Conservation (phyloP, 2,888 invertebrate species). For the Macrophya annulata region DNA sequence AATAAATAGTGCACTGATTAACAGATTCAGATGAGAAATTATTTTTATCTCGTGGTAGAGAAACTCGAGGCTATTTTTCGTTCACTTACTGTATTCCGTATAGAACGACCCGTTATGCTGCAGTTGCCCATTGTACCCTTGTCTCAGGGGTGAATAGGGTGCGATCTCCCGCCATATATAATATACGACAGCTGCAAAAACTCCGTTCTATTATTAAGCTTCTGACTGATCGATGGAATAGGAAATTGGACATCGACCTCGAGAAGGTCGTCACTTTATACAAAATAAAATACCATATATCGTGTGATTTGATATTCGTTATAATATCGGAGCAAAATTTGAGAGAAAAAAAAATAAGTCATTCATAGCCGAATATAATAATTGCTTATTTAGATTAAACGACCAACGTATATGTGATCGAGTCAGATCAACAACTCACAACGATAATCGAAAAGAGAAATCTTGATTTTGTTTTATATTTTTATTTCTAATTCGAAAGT, state of each 20-base stretch:
- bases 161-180: slow-evolving; percentile 5
- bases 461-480: neutral
- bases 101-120: neutral
- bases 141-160: slow-evolving; percentile 26
- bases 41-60: neutral
- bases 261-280: neutral
- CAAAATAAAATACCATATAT: neutral
- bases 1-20: neutral
- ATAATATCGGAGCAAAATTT: neutral
- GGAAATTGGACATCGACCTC: neutral
- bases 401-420: neutral
- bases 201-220: neutral
- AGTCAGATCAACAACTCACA: neutral
- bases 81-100: neutral
- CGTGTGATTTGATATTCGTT: neutral
- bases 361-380: neutral
- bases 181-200: slow-evolving; percentile 9
- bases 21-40: neutral
- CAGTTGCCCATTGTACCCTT: slow-evolving; percentile 14
- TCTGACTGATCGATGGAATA: slow-evolving; percentile 2
- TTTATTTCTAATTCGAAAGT: neutral
- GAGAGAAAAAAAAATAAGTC: neutral
- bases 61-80: slow-evolving; percentile 5
- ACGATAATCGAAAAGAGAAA: neutral
- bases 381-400: neutral